These are phyloP conservation scores for Falcaria lacertinaria DNA, from an alignment of 2,888 invertebrate species.

Conservation along the genomic window DNA sequence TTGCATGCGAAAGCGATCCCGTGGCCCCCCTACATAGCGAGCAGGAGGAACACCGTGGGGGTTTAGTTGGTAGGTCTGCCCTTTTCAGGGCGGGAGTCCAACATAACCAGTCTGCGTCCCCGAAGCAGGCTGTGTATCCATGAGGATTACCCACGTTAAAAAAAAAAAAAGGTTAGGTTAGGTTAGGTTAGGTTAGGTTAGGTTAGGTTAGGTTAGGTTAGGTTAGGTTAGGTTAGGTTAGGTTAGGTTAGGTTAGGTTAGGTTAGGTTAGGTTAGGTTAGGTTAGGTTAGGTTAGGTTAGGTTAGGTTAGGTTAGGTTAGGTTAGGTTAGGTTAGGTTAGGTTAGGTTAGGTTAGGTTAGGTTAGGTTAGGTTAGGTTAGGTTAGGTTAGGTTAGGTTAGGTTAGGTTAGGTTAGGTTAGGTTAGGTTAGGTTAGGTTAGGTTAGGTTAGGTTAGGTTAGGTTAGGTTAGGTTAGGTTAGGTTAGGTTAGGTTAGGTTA, in stretches of 20 bases:
- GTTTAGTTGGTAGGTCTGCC: too few species aligned
- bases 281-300: constrained; percentile 9
- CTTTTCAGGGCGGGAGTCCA: too few species aligned
- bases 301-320: constrained; percentile 8
- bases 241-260: constrained; percentile 15
- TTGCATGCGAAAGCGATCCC: too few species aligned
- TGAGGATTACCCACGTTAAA: too few species aligned
- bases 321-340: constrained; percentile 8
- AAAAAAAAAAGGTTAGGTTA: constrained; percentile 5
- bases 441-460: constrained; percentile 9
- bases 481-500: constrained; percentile 10
- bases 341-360: constrained; percentile 9
- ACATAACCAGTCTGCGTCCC: too few species aligned
- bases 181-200: constrained; percentile 6
- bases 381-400: constrained; percentile 8
- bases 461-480: constrained; percentile 9
- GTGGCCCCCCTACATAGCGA: too few species aligned
- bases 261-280: constrained; percentile 14
- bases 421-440: constrained; percentile 8
- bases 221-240: constrained; percentile 14
- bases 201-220: constrained; percentile 10
- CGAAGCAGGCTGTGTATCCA: too few species aligned
- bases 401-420: constrained; percentile 8
- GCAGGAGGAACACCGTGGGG: too few species aligned
- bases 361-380: constrained; percentile 7